A percentile compares a stretch with the other conserved stretches of the same genome.
Conservation (phyloP, 2,888 invertebrate genomes). For the Cerastis leucographa region DNA sequence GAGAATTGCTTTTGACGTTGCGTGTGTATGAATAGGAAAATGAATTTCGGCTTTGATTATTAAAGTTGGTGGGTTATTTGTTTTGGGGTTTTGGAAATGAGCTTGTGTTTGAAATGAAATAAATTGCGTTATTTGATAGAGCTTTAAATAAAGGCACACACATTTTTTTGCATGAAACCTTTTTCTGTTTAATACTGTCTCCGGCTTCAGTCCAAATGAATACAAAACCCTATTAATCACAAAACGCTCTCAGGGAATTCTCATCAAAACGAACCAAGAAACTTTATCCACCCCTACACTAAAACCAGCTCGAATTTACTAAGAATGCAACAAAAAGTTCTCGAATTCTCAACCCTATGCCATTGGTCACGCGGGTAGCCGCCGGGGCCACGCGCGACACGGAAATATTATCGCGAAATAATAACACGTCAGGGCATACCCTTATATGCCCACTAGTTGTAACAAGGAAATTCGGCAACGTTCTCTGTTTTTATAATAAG, state of each 20-base stretch:
- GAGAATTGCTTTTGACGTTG: slow-evolving; percentile 54
- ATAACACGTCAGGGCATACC: slow-evolving; percentile 71
- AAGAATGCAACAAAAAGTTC: neutral
- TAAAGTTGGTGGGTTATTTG: slow-evolving; percentile 30
- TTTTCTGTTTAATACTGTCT: neutral
- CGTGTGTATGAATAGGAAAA: slow-evolving; percentile 35
- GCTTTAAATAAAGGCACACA: neutral
- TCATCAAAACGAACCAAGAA: neutral
- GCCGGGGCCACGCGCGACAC: slow-evolving; percentile 35
- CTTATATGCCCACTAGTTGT: slow-evolving; percentile 60
- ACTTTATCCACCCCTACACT: neutral
- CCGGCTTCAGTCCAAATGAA: neutral
- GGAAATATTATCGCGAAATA: slow-evolving; percentile 71
- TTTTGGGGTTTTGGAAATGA: slow-evolving; percentile 1
- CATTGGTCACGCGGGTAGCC: slow-evolving; percentile 64
- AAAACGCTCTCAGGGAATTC: neutral
- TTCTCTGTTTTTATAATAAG: slow-evolving; percentile 52
- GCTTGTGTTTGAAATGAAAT: slow-evolving; percentile 1
- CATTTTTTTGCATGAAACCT: neutral
- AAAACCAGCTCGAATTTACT: neutral
- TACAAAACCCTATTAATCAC: neutral
- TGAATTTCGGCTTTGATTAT: slow-evolving; percentile 37
- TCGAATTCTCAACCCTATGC: slow-evolving; percentile 35
- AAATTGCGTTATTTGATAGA: neutral
- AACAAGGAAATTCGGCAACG: slow-evolving; percentile 67